Conservation (phyloP, 2,797 vertebrate genomes). For the Bucorvus abyssinicus region DNA sequence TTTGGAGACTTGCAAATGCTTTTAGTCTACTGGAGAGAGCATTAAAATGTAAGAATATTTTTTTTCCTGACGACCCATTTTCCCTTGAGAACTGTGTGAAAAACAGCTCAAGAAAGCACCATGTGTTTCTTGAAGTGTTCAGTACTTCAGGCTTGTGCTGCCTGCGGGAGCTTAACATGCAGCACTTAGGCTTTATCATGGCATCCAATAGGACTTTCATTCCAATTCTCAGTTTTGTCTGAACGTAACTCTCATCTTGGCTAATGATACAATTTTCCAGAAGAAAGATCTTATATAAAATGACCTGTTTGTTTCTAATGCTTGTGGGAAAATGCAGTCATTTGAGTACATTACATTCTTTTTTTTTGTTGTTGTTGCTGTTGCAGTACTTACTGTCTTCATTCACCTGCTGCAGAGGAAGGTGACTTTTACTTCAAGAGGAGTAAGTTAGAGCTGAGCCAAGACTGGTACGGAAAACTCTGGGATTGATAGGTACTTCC, state of each 20-base stretch:
- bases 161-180: not conserved
- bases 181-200: not conserved
- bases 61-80: not conserved
- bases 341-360: not conserved
- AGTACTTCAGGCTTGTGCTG: not conserved
- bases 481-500: not conserved
- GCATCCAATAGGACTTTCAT: not conserved
- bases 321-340: not conserved
- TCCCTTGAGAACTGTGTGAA: not conserved
- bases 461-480: not conserved
- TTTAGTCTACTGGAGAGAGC: not conserved
- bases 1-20: not conserved
- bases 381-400: conserved; percentile 24
- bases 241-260: not conserved
- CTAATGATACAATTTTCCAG: not conserved
- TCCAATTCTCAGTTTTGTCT: not conserved
- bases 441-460: conserved; percentile 12
- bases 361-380: not conserved
- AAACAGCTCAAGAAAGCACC: not conserved
- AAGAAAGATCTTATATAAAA: not conserved
- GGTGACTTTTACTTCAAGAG: conserved; percentile 8
- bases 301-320: not conserved
- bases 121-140: not conserved
- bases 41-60: not conserved
- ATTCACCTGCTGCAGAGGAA: conserved; percentile 11